Evolutionary conservation across 2,113 vertebrate genomes (phyloP), one percentile per base, ranked within the genome.

Genomic region (Danionella cerebrum): DNA sequence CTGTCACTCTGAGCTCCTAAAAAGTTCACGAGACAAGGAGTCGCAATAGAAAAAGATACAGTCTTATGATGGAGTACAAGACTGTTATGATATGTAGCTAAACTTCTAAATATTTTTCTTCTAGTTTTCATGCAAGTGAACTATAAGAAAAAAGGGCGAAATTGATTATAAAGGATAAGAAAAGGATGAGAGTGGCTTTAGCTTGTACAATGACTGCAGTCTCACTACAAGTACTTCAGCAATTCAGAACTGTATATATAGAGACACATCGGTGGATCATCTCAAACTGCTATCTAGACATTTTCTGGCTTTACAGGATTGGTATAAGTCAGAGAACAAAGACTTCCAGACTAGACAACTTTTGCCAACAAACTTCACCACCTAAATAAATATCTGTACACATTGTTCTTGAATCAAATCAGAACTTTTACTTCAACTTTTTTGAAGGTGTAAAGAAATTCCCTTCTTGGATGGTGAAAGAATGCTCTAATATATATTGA

Each of bases 1-100:
- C 81, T 89, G 51, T 88, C 87, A 65, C 79, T 90, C 70, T 90
- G 73, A 86, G 31, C 53, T 35, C 5, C 11, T 2, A 2, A 14
- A 72, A 38, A 50, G 48, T 53, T 53, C 29, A 25, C 21, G 35
- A 51, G 19, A 53, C 38, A 48, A 6, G 18, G 39, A 44, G 33
- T 41, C 14, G 54, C 42, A 36, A 53, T 50, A 35, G 66, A 51
- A 22, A 24, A 42, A 27, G n/a, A 25, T 10, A 52, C 5, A 9
- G n/a, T 29, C 11, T 60, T 38, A 63, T 63, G 54, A 14, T 8
- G 13, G 59, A 47, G 35, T 19, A 42, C 13, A 57, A 68, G 57
- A 50, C 36, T 48, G 45, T 64, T 36, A 48, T 51, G 58, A 59
- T 66, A 74, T 66, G 54, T 70, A 66, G 45, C 54, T 54, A 70